These are phyloP conservation scores for Chlamydotis undulata DNA, from an alignment of 2,113 vertebrate species.

Conservation along the genomic window DNA sequence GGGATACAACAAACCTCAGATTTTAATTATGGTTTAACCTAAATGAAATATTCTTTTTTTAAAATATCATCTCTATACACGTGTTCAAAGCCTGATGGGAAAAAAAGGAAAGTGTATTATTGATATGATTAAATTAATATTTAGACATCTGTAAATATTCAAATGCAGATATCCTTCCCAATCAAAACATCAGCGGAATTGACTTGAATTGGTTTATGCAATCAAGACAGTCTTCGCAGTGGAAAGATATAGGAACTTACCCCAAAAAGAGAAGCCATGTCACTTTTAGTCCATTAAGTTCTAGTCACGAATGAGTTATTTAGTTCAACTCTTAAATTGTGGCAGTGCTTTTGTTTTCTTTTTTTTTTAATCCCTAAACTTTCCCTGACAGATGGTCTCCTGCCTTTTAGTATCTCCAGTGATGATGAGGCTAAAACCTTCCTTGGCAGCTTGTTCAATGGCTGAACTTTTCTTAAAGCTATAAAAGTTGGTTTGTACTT, in stretches of 20 bases:
- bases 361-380: slow-evolving; percentile 34
- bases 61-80: background rate
- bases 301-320: background rate
- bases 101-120: background rate
- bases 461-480: slow-evolving; percentile 49
- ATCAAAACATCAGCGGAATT: background rate
- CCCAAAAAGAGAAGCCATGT: background rate
- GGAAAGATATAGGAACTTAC: background rate
- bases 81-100: background rate
- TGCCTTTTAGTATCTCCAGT: slow-evolving; percentile 42
- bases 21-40: background rate
- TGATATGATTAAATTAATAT: background rate
- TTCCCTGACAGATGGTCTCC: slow-evolving; percentile 46
- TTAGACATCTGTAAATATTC: background rate
- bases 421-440: slow-evolving; percentile 46
- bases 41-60: background rate
- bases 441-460: slow-evolving; percentile 28
- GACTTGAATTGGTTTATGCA: background rate
- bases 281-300: background rate
- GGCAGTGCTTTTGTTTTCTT: background rate
- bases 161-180: background rate
- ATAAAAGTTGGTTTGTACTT: slow-evolving; percentile 30
- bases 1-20: background rate
- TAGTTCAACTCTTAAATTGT: background rate
- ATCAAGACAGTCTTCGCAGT: background rate